Base-by-base conservation (phyloP, 2,113 vertebrate genomes). In the Coptodon rendalli region DNA sequence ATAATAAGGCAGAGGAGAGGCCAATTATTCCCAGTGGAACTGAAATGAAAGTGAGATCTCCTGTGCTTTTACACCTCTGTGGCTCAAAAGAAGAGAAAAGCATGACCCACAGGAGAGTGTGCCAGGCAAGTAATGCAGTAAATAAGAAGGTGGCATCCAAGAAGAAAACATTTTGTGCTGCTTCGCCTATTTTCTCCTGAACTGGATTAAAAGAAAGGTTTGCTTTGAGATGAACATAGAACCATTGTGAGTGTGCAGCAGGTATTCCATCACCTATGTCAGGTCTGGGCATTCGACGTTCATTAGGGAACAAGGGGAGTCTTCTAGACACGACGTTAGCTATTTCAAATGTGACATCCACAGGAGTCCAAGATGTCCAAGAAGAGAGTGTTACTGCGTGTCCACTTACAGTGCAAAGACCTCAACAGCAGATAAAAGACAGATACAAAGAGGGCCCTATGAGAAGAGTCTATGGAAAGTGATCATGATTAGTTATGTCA, bases 131-230 rank as follows among this genome's bases (percentile, higher is more conserved):
- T 76, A 88, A 86, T 82, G 88, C 85, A 79, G 50, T 3, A 93
- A 92, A 94, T 27, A 76, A 82, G 84, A 84, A 87, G 80, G 71
- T 34, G 7, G 85, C 88, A 88, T 90, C 34, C 17, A 43, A 81
- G 22, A 57, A 29, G 53, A 27, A 56, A 43, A 43, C 22, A 5
- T 81, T 40, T 81, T 43, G n/a, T 40, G 2, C 53, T n/a, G 36
- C 24, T 34, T 27, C 1, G 2, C n/a, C 38, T 19, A 1, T 43
- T 59, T 59, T 31, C 53, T 81, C 54, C 53, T 68, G 61, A 68
- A 38, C 34, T 5, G 61, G 29, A 38, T 38, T 68, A 68, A 68
- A 68, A 38, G 61, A 66, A 66, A 66, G 22, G 6, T 34, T 10
- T 27, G 22, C 19, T 57, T 27, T 57, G 38, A 19, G n/a, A 76